Base-by-base conservation (phyloP, 1,140 invertebrate species). In the Luehdorfia chinensis region DNA sequence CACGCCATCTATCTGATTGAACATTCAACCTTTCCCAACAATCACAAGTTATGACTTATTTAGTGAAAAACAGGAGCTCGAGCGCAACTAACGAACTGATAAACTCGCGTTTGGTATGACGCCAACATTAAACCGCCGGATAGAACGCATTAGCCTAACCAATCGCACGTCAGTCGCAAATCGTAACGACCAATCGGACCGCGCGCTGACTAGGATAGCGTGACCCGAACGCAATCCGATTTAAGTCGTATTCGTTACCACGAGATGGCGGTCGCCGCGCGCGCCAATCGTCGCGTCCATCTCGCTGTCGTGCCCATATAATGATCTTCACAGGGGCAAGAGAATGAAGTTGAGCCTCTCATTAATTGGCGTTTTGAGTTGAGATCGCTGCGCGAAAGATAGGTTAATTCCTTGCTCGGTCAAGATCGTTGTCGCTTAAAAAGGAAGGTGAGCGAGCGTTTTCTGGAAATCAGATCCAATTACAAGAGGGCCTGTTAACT, bases 381-480 rank as follows among this genome's bases (percentile, higher is more conserved):
- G 77, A 85, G 81, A 85, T 85, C 81, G 79, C 65, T 76, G 68
- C 56, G 73, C 77, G 71, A 76, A 85, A 85, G 81, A 85, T 85
- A 85, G 81, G 79, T 85, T 85, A 85, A 85, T 85, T 85, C 81
- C 75, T 81, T 62, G 77, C 77, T 75, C 64, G 71, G 59, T 65
- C 56, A 66, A 85, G 81, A 86, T 86, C 83, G 62, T 86, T 86
- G 79, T 86, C 83, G 71, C 76, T 84, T 75, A 73, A 86, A 86
- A 86, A 86, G 71, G 79, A 86, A 86, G 75, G 78, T 76, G 77
- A 83, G 76, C 76, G 77, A 75, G 56, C 75, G 67, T 70, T 86
- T 86, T 84, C 83, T 86, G 79, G 83, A 84, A 86, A 86, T 86
- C 83, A 79, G 79, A 86, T 85, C 79, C 79, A 85, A 85, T 84